Evolutionary conservation across 2,797 vertebrate genomes (phyloP).

Genomic region (Thalassophryne amazonica): DNA sequence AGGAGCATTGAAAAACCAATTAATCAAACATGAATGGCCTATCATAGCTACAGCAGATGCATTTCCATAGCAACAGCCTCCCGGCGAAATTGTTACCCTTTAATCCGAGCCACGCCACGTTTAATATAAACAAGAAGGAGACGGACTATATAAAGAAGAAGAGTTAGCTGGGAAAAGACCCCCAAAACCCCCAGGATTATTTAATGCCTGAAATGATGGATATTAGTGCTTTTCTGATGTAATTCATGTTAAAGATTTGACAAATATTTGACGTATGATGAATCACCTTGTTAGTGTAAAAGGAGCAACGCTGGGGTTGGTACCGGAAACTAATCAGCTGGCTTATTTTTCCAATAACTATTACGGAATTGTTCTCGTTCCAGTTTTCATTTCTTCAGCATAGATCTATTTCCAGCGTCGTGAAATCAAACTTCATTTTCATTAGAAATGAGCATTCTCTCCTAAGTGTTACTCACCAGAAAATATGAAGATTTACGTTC

Average conservation of each 20-base stretch:
- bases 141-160: constrained; percentile 32
- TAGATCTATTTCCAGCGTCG: not conserved
- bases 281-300: no score
- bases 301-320: no score
- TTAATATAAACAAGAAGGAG: constrained; percentile 77
- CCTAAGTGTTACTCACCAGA: constrained; percentile 4
- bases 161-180: constrained; percentile 17
- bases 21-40: constrained; percentile 87
- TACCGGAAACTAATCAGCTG: no score
- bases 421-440: constrained; percentile 1
- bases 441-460: constrained; percentile 15
- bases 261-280: no score
- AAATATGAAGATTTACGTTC: not conserved
- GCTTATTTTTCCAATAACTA: no score
- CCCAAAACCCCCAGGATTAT: no score
- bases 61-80: constrained; percentile 85
- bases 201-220: no score
- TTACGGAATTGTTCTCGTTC: not conserved
- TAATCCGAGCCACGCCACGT: constrained; percentile 75
- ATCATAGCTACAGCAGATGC: constrained; percentile 79
- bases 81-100: constrained; percentile 78
- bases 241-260: no score
- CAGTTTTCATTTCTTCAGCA: not conserved
- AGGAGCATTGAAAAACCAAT: constrained; percentile 84
- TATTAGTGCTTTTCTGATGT: no score